A percentile compares a stretch with the other conserved stretches of the same genome.
Evolutionary conservation across 2,113 vertebrate species (phyloP).

Genomic region (Peucedramus taeniatus): DNA sequence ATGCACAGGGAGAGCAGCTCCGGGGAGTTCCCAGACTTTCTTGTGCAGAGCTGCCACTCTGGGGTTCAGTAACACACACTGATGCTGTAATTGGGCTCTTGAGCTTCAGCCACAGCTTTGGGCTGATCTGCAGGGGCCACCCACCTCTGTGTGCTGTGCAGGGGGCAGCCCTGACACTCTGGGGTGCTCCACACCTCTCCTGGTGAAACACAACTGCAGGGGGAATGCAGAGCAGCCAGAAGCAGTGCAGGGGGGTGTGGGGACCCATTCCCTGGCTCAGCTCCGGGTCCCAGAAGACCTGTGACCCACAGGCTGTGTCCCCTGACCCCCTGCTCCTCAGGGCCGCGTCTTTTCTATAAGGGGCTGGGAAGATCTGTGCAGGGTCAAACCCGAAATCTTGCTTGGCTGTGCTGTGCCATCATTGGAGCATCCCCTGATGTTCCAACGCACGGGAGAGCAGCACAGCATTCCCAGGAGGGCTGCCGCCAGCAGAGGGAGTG

Average conservation of each 20-base stretch:
- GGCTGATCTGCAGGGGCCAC: background rate
- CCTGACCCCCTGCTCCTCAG: background rate
- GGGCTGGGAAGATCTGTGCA: background rate
- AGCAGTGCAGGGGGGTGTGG: background rate
- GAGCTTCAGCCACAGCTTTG: background rate
- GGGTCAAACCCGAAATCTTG: rapidly evolving
- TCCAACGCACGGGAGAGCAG: rapidly evolving
- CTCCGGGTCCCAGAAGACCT: background rate
- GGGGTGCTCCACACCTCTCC: background rate
- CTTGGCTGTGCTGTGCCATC: background rate
- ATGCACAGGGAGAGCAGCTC: rapidly evolving
- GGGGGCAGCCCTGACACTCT: background rate
- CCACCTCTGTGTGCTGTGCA: background rate
- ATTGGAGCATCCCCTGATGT: too few species aligned
- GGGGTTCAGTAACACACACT: background rate
- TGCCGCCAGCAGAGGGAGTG: conserved; percentile 5
- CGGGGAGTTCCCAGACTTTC: background rate
- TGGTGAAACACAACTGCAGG: background rate
- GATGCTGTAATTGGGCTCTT: background rate
- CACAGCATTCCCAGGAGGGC: background rate
- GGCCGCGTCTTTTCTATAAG: rapidly evolving
- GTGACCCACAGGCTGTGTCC: background rate
- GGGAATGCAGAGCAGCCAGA: background rate
- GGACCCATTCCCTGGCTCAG: background rate
- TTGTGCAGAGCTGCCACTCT: background rate